Evolutionary conservation across 2,113 vertebrate genomes (phyloP).

Genomic region (Gymnocephalus cernua): DNA sequence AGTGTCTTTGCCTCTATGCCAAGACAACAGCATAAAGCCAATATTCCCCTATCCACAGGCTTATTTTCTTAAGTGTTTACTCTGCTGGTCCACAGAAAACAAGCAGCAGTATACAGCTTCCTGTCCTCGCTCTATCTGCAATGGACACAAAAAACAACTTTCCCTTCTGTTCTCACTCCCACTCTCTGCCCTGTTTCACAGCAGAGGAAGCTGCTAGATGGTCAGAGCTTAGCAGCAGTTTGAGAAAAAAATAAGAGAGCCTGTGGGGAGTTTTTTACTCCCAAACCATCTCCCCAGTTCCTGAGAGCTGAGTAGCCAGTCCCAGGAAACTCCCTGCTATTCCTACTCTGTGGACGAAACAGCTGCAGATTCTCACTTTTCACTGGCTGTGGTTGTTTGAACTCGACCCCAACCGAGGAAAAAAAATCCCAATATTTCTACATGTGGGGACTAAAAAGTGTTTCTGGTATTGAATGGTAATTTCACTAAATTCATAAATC

Average conservation of each 20-base stretch:
- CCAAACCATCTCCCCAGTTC: conserved; percentile 61
- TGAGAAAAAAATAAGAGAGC: conserved; percentile 44
- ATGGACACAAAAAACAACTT: conserved; percentile 38
- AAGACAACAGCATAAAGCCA: conserved; percentile 11
- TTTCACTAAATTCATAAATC: not conserved
- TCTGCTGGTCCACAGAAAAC: conserved; percentile 23
- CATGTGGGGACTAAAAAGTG: not conserved
- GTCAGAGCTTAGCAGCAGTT: conserved; percentile 63
- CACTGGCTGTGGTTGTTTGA: conserved; percentile 52
- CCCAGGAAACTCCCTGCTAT: conserved; percentile 79
- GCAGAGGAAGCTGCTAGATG: conserved; percentile 72
- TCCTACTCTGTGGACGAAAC: conserved; percentile 54
- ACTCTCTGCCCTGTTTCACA: conserved; percentile 71
- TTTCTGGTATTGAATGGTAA: not conserved
- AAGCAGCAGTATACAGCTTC: conserved; percentile 48
- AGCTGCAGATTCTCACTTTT: conserved; percentile 78
- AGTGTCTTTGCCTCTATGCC: not conserved
- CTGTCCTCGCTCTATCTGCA: conserved; percentile 40
- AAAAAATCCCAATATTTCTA: not conserved
- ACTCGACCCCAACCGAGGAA: conserved; percentile 9
- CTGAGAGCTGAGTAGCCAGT: conserved; percentile 59
- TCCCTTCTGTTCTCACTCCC: conserved; percentile 75
- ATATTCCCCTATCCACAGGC: not conserved
- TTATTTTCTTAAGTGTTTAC: conserved; percentile 10
- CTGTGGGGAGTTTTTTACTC: conserved; percentile 67